Conservation (phyloP, 2,888 invertebrate genomes). For the Watsonalla cultraria region DNA sequence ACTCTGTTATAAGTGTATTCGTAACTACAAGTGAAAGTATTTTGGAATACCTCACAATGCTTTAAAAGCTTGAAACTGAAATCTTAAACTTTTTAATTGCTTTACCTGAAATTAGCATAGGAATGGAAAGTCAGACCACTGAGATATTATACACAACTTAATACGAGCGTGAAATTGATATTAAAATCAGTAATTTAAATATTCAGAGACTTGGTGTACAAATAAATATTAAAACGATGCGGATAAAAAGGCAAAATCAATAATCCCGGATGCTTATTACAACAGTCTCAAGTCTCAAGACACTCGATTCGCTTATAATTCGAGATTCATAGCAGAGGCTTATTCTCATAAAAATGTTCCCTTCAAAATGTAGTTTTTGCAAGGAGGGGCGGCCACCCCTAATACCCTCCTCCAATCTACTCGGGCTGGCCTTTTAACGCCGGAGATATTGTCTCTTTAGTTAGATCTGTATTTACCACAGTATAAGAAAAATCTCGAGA, state of each 20-base stretch:
- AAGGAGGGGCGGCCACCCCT: slow-evolving; percentile 48
- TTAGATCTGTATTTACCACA: slow-evolving; percentile 73
- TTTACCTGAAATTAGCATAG: no score
- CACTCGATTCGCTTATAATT: slow-evolving; percentile 68
- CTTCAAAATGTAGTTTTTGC: slow-evolving; percentile 77
- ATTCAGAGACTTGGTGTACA: no score
- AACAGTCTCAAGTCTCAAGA: slow-evolving; percentile 42
- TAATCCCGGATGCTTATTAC: slow-evolving; percentile 7
- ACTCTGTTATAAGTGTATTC: no score
- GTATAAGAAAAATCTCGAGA: slow-evolving; percentile 50
- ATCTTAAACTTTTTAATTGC: neutral
- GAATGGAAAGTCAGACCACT: no score
- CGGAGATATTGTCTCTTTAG: slow-evolving; percentile 76
- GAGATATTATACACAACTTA: no score
- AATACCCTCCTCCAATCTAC: slow-evolving; percentile 43
- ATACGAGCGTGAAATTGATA: no score
- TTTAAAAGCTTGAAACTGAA: neutral
- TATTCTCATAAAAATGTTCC: slow-evolving; percentile 78
- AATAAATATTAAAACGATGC: no score
- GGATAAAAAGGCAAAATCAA: slow-evolving; percentile 1
- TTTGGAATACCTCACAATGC: neutral
- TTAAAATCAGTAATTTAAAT: no score
- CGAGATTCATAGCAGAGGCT: slow-evolving; percentile 74
- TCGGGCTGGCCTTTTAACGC: slow-evolving; percentile 75
- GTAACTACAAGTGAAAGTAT: no score